Percentiles rank a stretch among this genome's conserved stretches.
Conservation (phyloP, 2,113 vertebrate genomes). For the Paralichthys olivaceus region DNA sequence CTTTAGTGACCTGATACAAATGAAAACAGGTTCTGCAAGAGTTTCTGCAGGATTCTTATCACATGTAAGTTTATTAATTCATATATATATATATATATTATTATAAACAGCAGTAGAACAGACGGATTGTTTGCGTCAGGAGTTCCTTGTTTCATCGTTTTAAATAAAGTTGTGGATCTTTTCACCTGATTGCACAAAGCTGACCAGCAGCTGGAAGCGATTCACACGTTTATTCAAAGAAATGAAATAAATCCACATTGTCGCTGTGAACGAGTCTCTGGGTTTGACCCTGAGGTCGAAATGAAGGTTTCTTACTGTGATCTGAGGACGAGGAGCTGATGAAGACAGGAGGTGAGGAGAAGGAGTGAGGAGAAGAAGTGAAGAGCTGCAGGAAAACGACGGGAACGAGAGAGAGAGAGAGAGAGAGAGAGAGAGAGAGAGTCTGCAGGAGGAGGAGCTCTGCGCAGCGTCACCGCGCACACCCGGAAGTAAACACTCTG, state of each 20-base stretch:
- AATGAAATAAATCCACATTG: too few species aligned
- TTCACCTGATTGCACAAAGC: background rate
- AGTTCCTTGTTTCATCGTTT: background rate
- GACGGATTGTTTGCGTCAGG: too few species aligned
- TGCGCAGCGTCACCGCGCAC: slow-evolving; percentile 60
- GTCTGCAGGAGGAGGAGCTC: background rate
- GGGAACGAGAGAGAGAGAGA: background rate
- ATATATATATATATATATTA: too few species aligned
- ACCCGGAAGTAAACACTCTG: slow-evolving; percentile 60
- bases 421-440: too few species aligned
- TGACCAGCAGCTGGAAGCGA: too few species aligned
- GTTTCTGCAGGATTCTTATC: too few species aligned
- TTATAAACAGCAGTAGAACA: too few species aligned
- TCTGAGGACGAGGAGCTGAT: background rate
- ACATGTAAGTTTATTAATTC: too few species aligned
- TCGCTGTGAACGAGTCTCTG: too few species aligned
- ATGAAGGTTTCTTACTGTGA: slow-evolving; percentile 1
- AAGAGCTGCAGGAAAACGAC: background rate
- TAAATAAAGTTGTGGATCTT: background rate
- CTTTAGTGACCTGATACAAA: too few species aligned
- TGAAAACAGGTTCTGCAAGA: too few species aligned
- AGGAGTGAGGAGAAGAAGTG: background rate
- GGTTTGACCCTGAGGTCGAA: background rate
- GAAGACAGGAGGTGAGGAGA: background rate
- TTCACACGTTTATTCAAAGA: too few species aligned